These are phyloP conservation scores for Sabatieria punctata DNA, from an alignment of 2,888 invertebrate genomes.

Conservation along the genomic window DNA sequence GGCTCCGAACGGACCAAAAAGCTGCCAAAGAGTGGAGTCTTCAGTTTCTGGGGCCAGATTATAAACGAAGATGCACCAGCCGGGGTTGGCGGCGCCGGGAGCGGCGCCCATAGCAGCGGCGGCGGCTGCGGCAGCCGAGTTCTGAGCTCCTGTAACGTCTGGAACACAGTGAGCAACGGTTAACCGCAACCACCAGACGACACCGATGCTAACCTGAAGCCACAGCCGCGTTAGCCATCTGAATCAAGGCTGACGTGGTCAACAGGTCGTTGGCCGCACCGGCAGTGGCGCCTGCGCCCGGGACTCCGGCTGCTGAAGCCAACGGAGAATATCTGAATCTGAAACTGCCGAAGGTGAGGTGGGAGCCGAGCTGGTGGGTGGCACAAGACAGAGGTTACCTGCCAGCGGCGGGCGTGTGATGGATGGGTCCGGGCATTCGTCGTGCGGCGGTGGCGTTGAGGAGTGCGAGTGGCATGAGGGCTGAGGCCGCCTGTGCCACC, in stretches of 20 bases:
- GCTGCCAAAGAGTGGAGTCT: conserved; percentile 75
- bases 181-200: conserved; percentile 3
- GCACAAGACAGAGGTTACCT: neutral
- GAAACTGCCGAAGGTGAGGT: too few relatives aligned
- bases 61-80: conserved; percentile 83
- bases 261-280: conserved; percentile 35
- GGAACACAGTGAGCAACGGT: too few relatives aligned
- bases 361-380: too few relatives aligned
- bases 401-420: conserved; percentile 11
- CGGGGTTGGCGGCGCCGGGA: conserved; percentile 39
- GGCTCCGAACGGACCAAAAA: conserved; percentile 91
- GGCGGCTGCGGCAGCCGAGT: conserved; percentile 12
- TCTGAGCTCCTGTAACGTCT: neutral
- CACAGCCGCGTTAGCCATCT: conserved; percentile 55
- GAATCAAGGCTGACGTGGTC: conserved; percentile 28
- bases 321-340: conserved; percentile 4
- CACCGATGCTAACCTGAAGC: neutral
- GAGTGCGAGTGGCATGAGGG: conserved; percentile 16
- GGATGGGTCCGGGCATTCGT: conserved; percentile 38
- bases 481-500: conserved; percentile 22
- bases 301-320: conserved; percentile 1
- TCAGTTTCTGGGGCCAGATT: conserved; percentile 78
- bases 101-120: conserved; percentile 13
- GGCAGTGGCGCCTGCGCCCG: conserved; percentile 8
- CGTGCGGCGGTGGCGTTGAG: conserved; percentile 20